A percentile compares a stretch with the other conserved stretches of the same genome.
phyloP scores from a whole-genome alignment of 2,888 invertebrate species.

The Aphrophora alni region DNA sequence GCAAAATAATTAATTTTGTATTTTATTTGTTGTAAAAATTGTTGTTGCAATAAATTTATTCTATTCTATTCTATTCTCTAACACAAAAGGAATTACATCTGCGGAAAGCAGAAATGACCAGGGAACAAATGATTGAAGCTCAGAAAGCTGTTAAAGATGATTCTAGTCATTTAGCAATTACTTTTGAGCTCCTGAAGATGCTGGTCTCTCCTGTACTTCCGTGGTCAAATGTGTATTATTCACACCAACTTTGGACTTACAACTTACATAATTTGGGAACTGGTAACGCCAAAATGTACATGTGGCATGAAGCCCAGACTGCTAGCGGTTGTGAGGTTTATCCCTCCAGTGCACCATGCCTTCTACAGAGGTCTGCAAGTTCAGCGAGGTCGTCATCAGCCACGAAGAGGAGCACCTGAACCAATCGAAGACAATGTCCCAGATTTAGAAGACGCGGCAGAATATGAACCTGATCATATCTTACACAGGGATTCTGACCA shows the following conservation, averaged over 20 bases:
- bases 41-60: too few species aligned
- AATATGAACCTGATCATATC: too few species aligned
- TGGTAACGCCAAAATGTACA: constrained; percentile 39
- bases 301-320: constrained; percentile 47
- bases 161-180: constrained; percentile 30
- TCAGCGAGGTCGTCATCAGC: too few species aligned
- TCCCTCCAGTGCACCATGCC: constrained; percentile 33
- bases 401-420: too few species aligned
- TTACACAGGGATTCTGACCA: too few species aligned
- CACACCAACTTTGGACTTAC: constrained; percentile 47
- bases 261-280: constrained; percentile 42
- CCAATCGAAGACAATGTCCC: too few species aligned
- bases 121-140: background rate
- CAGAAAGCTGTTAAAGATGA: background rate
- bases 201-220: constrained; percentile 43
- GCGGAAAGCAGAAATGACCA: constrained; percentile 40
- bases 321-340: constrained; percentile 44
- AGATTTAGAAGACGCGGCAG: too few species aligned
- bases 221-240: constrained; percentile 46
- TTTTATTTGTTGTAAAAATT: too few species aligned
- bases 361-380: constrained; percentile 23
- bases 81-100: constrained; percentile 29
- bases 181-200: constrained; percentile 48
- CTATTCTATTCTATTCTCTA: too few species aligned
- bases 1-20: too few species aligned